Evolutionary conservation across 2,113 vertebrate species (phyloP).

Genomic region (Cricetomys ansorgei): DNA sequence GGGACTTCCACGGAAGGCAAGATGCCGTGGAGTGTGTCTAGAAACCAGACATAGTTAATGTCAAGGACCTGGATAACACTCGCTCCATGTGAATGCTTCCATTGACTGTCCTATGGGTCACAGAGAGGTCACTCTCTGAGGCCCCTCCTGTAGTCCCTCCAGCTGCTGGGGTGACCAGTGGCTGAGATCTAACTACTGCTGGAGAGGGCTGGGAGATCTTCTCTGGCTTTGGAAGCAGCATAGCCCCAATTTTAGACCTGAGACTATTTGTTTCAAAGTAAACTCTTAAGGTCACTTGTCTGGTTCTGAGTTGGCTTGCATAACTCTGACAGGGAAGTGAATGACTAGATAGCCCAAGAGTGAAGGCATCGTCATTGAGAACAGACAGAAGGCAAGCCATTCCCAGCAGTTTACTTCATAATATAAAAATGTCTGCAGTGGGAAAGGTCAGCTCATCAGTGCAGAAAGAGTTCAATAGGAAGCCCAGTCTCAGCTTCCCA

Average conservation of each 20-base stretch:
- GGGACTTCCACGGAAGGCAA: neutral
- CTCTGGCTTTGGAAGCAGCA: neutral
- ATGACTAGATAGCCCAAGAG: neutral
- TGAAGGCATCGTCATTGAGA: neutral
- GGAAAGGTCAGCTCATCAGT: neutral
- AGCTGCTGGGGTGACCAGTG: neutral
- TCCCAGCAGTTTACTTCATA: neutral
- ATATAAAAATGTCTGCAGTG: neutral
- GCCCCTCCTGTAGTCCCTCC: neutral
- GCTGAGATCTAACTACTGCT: neutral
- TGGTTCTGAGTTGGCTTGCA: neutral
- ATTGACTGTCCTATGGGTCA: neutral
- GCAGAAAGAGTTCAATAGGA: neutral
- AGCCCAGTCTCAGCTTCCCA: neutral
- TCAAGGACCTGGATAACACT: neutral
- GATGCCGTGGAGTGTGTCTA: neutral
- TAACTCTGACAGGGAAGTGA: neutral
- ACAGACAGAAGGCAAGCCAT: neutral
- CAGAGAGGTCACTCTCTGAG: neutral
- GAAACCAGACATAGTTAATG: neutral
- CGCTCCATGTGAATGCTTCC: neutral
- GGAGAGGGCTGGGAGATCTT: neutral
- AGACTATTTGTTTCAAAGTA: neutral
- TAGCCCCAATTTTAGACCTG: neutral
- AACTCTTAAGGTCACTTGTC: neutral